phyloP scores from a whole-genome alignment of 1,140 invertebrate genomes.

The Brachionus koreanus region DNA sequence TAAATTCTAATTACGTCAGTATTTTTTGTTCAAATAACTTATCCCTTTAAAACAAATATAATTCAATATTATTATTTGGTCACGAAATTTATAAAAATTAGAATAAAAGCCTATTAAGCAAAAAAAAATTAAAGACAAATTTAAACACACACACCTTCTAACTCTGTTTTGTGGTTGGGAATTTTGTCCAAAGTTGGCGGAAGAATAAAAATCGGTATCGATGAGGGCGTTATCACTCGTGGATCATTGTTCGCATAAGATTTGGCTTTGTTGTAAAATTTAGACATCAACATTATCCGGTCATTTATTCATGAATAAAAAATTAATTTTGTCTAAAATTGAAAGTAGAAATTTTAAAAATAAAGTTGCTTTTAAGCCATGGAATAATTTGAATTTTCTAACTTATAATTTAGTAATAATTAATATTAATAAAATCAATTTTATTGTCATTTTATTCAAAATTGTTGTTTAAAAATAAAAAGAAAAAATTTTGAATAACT shows the following conservation, averaged over 20 bases:
- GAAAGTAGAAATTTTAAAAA: no score
- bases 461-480: no score
- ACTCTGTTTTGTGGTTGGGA: neutral
- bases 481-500: no score
- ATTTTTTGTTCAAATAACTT: no score
- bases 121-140: neutral
- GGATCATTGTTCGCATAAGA: neutral
- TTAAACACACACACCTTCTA: neutral
- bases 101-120: neutral
- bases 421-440: no score
- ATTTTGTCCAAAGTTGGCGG: slow-evolving; percentile 41
- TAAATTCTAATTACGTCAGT: no score
- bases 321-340: neutral
- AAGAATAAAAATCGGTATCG: slow-evolving; percentile 39
- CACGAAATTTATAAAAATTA: neutral
- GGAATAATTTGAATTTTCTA: no score
- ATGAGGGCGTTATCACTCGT: slow-evolving; percentile 35
- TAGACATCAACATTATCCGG: slow-evolving; percentile 34
- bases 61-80: no score
- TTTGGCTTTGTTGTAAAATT: slow-evolving; percentile 24
- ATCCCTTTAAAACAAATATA: no score
- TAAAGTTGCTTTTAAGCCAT: no score
- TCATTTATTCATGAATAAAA: neutral
- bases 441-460: no score
- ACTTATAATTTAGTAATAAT: no score